phyloP scores from a whole-genome alignment of 2,888 invertebrate genomes.

The Lampropteryx suffumata region DNA sequence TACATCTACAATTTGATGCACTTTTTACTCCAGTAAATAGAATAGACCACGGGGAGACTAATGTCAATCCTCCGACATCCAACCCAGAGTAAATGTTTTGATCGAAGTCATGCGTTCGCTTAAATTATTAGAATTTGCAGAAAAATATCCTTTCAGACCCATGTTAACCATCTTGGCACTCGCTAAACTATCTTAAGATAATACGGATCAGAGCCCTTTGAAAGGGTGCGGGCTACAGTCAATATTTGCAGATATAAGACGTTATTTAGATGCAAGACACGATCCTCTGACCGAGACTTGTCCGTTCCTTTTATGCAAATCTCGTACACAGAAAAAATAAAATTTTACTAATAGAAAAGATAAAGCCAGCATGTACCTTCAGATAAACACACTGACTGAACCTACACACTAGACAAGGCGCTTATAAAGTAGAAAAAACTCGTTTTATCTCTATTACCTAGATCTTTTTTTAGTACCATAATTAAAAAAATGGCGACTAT shows the following conservation, averaged over 20 bases:
- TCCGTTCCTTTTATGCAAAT: slow-evolving; percentile 56
- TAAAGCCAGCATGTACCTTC: no score
- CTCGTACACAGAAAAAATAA: slow-evolving; percentile 1
- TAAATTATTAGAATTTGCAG: slow-evolving; percentile 41
- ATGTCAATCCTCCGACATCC: no score
- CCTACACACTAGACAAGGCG: no score
- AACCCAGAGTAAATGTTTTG: slow-evolving; percentile 15
- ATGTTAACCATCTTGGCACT: slow-evolving; percentile 63
- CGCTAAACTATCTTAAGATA: slow-evolving; percentile 73
- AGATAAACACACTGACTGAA: no score
- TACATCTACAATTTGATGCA: no score
- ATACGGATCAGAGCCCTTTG: slow-evolving; percentile 67
- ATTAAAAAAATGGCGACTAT: no score
- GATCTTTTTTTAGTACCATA: no score
- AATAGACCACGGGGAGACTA: no score
- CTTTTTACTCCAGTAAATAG: no score
- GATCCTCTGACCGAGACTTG: slow-evolving; percentile 64
- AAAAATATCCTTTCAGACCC: slow-evolving; percentile 48
- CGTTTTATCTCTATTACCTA: no score
- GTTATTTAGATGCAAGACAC: slow-evolving; percentile 80
- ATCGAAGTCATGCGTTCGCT: slow-evolving; percentile 30
- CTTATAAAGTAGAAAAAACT: no score
- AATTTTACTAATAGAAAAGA: background rate
- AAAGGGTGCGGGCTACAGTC: slow-evolving; percentile 74
- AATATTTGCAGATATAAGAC: slow-evolving; percentile 82